Conservation (phyloP, 2,797 vertebrate genomes). For the Gymnoscopelus microlampas region DNA sequence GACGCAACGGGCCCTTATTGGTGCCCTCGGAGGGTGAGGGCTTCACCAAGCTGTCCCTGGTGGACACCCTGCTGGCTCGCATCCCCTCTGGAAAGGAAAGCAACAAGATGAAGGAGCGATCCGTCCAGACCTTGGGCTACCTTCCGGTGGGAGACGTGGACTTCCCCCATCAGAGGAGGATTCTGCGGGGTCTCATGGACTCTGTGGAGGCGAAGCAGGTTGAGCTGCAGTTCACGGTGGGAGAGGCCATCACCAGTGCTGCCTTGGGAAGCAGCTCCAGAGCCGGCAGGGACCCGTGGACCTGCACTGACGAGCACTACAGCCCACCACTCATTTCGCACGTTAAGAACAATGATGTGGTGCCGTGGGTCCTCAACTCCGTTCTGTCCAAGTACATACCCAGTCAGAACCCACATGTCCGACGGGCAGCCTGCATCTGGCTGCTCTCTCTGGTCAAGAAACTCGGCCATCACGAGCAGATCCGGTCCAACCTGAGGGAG, state of each 20-base stretch:
- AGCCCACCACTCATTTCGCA: conserved; percentile 84
- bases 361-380: conserved; percentile 91
- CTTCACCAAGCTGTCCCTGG: conserved; percentile 90
- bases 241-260: conserved; percentile 93
- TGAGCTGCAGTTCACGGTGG: conserved; percentile 96
- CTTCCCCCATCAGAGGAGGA: conserved; percentile 94
- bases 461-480: conserved; percentile 89
- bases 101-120: conserved; percentile 97
- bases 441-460: conserved; percentile 95
- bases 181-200: conserved; percentile 97
- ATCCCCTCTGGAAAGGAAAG: conserved; percentile 96
- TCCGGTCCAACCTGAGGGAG: conserved; percentile 95
- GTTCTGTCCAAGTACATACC: conserved; percentile 90
- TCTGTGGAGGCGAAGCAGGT: conserved; percentile 99
- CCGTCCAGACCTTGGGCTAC: conserved; percentile 93
- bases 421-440: conserved; percentile 97
- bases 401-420: conserved; percentile 93
- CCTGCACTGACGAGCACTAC: conserved; percentile 92
- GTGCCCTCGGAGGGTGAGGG: conserved; percentile 89
- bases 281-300: conserved; percentile 93
- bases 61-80: conserved; percentile 91
- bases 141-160: conserved; percentile 95
- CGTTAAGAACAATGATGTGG: conserved; percentile 90
- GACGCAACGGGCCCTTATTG: conserved; percentile 89
- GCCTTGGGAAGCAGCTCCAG: conserved; percentile 90